Evolutionary conservation across 2,113 vertebrate genomes (phyloP), one percentile per base, ranked within the genome.

Genomic region (Melanotaenia duboulayi): DNA sequence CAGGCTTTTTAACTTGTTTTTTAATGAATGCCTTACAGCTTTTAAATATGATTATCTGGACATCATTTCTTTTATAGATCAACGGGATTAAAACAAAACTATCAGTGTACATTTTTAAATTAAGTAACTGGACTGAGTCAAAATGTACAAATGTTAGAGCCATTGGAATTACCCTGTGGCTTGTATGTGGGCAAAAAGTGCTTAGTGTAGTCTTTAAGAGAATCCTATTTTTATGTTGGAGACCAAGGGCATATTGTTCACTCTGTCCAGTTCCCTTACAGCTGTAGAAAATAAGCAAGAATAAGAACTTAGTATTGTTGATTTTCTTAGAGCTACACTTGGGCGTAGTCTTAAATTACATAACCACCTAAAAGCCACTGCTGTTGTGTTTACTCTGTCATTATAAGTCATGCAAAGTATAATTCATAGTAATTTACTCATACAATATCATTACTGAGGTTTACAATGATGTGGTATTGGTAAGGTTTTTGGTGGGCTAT

Each of bases 321-420:
- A 44, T 68, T 81, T 48, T 48, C 73, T 74, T 73, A 75, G 66
- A 60, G 67, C 44, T 68, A 57, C 63, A 74, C 50, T 16, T 52
- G 68, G 74, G 76, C 17, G 67, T 78, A 78, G 73, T 51, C 65
- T 78, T 20, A 62, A 82, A 87, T 86, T 71, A 84, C 56, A 67
- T 48, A 44, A 52, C 73, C 40, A 68, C 13, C 64, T 62, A 46
- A 65, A 82, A 64, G 52, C 63, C 79, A 51, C 70, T 76, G 71
- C 74, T 78, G 83, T 67, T 85, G 71, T 78, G 37, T 61, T 59
- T 52, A 80, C 68, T 72, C 63, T 85, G 37, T 28, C 6, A 87
- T 84, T 84, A 76, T 55, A 76, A 82, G 79, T 61, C 57, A 55
- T 48, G 37, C 59, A 40, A 17, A 59, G 55, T 44, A 65, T 62